Conservation (phyloP, 2,113 vertebrate genomes). For the Leucopsar rothschildi region DNA sequence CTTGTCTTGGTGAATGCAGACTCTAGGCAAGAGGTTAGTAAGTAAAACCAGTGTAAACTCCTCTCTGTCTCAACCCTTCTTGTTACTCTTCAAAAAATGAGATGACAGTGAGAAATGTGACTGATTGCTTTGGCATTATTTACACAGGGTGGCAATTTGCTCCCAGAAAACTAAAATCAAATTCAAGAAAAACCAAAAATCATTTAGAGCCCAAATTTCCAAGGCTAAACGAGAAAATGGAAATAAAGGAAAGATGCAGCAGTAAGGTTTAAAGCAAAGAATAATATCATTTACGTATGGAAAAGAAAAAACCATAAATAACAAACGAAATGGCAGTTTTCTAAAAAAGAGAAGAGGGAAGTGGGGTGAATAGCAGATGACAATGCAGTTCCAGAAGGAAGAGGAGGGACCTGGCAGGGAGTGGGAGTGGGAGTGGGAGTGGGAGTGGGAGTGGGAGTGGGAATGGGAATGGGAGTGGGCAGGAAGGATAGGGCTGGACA, state of each 20-base stretch:
- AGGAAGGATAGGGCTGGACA: background rate
- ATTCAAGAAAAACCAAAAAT: background rate
- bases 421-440: background rate
- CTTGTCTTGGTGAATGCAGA: background rate
- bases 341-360: background rate
- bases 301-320: background rate
- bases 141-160: background rate
- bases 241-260: background rate
- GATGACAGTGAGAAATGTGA: background rate
- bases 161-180: background rate
- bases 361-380: background rate
- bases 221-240: background rate
- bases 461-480: background rate
- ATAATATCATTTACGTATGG: background rate
- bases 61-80: background rate
- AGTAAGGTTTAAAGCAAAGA: background rate
- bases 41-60: background rate
- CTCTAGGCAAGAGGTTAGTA: background rate
- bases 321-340: constrained; percentile 4
- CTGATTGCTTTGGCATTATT: background rate
- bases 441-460: background rate
- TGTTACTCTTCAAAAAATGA: background rate
- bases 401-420: background rate
- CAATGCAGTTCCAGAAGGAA: background rate
- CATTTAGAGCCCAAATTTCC: background rate